A percentile compares a stretch with the other conserved stretches of the same genome.
Evolutionary conservation across 1,140 invertebrate species (phyloP).

Genomic region (Halyomorpha halys): DNA sequence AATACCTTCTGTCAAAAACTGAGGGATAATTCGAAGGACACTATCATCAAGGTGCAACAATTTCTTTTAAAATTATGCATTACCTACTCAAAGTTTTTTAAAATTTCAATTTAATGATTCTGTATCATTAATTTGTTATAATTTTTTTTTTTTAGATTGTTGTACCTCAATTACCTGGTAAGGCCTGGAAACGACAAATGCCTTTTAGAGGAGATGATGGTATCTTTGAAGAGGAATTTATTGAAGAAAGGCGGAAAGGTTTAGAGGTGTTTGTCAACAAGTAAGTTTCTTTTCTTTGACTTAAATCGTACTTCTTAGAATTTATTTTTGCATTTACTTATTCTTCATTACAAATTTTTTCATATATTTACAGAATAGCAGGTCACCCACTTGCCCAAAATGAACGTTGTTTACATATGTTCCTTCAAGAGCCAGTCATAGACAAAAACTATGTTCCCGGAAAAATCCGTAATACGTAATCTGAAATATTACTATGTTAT

Average conservation of each 20-base stretch:
- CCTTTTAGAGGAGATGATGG: conserved; percentile 97
- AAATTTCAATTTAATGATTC: no score
- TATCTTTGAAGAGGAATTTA: conserved; percentile 99
- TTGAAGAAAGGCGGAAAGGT: conserved; percentile 96
- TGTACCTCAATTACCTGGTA: conserved; percentile 92
- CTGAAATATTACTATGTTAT: neutral
- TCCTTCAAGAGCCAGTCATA: conserved; percentile 92
- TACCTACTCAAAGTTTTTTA: no score
- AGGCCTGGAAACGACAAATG: conserved; percentile 96
- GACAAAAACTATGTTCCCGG: conserved; percentile 99
- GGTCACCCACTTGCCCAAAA: conserved; percentile 99
- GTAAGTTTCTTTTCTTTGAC: conserved; percentile 41
- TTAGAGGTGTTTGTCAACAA: conserved; percentile 98
- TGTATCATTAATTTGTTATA: no score
- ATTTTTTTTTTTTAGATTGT: conserved; percentile 73
- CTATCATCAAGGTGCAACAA: no score
- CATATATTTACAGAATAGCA: conserved; percentile 67
- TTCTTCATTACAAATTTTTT: neutral
- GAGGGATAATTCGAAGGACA: no score
- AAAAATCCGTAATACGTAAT: conserved; percentile 93
- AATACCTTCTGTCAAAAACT: no score
- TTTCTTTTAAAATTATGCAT: no score
- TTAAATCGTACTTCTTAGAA: neutral
- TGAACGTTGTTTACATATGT: conserved; percentile 98
- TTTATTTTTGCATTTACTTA: neutral